Evolutionary conservation across 2,888 invertebrate genomes (phyloP), one percentile per base, ranked within the genome.

Genomic region (Caenorhabditis angaria): DNA sequence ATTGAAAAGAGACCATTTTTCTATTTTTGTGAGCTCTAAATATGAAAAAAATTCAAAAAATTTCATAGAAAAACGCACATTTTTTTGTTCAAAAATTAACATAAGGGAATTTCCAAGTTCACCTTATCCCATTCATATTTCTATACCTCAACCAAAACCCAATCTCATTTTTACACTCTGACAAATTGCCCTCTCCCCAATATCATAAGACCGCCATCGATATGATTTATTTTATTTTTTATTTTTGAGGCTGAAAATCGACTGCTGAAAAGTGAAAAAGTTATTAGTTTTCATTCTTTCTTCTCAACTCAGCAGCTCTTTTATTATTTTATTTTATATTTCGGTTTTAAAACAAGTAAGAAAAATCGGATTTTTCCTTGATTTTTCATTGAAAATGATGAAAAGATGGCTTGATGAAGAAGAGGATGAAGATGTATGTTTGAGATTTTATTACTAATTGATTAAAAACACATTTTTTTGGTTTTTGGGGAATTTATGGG

Each of bases 181-280:
- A 55, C 55, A 20, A 24, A 35, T n/a, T 65, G 41, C 53, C 55
- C 56, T 22, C 29, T 8, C 2, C 54, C 14, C 10, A 32, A n/a
- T 53, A 58, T 58, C 53, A 54, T 53, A 65, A 28, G 54, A 29
- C 32, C 65, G 41, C 20, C 59, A 41, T 32, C 53, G 41, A 41
- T 18, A 41, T 41, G 41, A 41, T 41, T 41, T 41, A 41, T 41
- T 18, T 12, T 18, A 41, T 47, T 41, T 14, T 35, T 28, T 28
- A 48, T 1, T 55, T 59, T 58, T 27, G 58, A 59, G 14, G 4
- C 41, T 28, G 29, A 65, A 59, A 41, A 61, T 32, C 47, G 22
- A 53, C 10, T 41, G 50, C 25, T 53, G 47, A 59, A n/a, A n/a
- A n/a, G n/a, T n/a, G n/a, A n/a, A 41, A 41, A 41, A 41, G 41